Evolutionary conservation across 2,888 invertebrate species (phyloP), one percentile per base, ranked within the genome.

Genomic region (Amaurobius ferox): DNA sequence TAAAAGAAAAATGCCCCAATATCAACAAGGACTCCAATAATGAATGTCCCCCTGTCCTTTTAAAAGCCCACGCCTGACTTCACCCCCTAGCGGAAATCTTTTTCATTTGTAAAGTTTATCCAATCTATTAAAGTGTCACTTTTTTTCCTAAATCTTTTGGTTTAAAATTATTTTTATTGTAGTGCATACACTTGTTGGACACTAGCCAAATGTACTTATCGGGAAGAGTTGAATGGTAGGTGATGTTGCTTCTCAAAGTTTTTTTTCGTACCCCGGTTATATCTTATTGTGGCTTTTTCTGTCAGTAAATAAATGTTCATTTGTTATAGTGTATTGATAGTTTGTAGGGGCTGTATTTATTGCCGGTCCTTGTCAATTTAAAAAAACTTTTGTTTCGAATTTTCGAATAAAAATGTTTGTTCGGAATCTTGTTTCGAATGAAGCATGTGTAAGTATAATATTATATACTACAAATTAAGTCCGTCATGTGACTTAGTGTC

Each of bases 101-200:
- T 67, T 64, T 71, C 66, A 77, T 71, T 85, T 77, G 40, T 64
- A 72, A 72, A 71, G 48, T 77, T 77, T 67, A 77, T 67, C 77
- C 83, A 72, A 77, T 85, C 77, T 77, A 85, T 85, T 85, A 77
- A 64, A 77, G 55, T 77, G 77, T 85, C 77, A 72, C 66, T 55
- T 67, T 77, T 71, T 71, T 79, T 61, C 30, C 29, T 73, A 35
- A 62, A 39, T 70, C 30, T 62, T 78, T 78, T 55, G 61, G 39
- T 48, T 67, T 66, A 11, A 23, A 61, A 61, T 9, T 3, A 13
- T 71, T 48, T 48, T 44, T 71, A 11, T 44, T 29, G 26, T 39
- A 11, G 16, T 16, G 55, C 32, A 19, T 66, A 28, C 48, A 30
- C 64, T 44, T 66, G 77, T 79, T 79, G 79, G 79, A 48, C 26